Percentiles rank a stretch among this genome's conserved stretches.
phyloP scores from a whole-genome alignment of 64 coral and sea anemone species.

The Montipora cactus region DNA sequence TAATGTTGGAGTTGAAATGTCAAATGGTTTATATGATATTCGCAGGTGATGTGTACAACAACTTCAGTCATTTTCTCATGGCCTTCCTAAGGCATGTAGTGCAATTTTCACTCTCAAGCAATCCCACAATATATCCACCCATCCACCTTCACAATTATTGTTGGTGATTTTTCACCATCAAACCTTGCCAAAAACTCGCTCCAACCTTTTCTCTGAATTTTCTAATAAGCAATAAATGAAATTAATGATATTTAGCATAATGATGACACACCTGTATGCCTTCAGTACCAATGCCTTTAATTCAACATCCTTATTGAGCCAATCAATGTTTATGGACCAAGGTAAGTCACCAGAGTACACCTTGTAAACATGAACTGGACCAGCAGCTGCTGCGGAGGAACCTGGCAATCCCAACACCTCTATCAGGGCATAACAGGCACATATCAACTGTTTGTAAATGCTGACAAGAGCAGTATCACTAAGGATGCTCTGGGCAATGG shows the following conservation, averaged over 20 bases:
- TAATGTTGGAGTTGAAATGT: no score
- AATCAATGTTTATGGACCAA: constrained; percentile 92
- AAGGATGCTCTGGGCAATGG: constrained; percentile 10
- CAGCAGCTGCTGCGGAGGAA: constrained; percentile 68
- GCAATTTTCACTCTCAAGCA: no score
- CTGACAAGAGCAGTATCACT: constrained; percentile 19
- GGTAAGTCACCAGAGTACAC: constrained; percentile 79
- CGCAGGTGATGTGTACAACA: neutral
- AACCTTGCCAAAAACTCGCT: no score
- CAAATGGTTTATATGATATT: neutral
- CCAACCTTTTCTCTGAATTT: no score
- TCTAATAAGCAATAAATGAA: neutral
- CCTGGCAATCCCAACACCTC: constrained; percentile 90
- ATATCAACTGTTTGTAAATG: constrained; percentile 63
- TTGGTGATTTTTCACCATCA: no score
- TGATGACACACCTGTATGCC: constrained; percentile 84
- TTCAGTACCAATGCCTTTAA: constrained; percentile 82
- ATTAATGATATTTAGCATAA: neutral
- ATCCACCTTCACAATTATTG: neutral
- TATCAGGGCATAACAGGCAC: constrained; percentile 82
- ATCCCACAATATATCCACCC: neutral
- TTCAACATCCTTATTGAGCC: constrained; percentile 65
- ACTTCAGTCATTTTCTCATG: neutral
- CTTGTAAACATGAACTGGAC: constrained; percentile 77
- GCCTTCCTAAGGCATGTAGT: no score